Conservation (phyloP, 2,888 invertebrate species). For the Ichneumoninae sp. region DNA sequence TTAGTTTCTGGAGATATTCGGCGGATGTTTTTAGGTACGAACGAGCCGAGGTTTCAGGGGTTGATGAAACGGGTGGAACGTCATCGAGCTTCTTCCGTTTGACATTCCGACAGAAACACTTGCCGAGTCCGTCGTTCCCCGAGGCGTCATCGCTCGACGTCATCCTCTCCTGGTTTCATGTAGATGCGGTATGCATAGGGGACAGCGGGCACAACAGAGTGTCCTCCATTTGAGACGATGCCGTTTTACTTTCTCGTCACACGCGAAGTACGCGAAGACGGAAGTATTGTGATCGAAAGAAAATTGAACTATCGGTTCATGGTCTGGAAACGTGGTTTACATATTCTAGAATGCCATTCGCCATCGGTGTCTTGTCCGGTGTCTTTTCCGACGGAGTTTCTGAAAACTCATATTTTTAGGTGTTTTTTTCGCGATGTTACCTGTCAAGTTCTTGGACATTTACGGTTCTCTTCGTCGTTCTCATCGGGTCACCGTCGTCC, state of each 20-base stretch:
- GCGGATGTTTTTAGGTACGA: neutral
- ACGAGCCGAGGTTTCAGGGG: neutral
- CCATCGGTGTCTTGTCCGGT: neutral
- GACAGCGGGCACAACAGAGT: too few relatives aligned
- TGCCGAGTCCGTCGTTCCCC: neutral
- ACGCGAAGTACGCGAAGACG: neutral
- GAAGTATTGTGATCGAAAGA: neutral
- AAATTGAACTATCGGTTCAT: neutral
- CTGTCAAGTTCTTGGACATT: conserved; percentile 13
- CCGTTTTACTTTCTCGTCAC: neutral
- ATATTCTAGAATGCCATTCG: neutral
- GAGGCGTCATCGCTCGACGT: neutral
- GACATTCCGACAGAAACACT: neutral
- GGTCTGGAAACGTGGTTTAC: neutral
- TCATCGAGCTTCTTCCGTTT: neutral
- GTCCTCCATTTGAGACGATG: neutral
- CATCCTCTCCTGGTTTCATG: neutral
- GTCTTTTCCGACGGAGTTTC: neutral
- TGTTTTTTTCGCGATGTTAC: neutral
- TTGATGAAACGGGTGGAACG: neutral
- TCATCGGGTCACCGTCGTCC: conserved; percentile 18
- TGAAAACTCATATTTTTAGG: neutral
- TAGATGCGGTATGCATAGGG: neutral
- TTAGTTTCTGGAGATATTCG: neutral
- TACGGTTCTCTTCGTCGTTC: neutral